These are phyloP conservation scores for Malaclemys terrapin DNA, from an alignment of 2,113 vertebrate genomes.

Conservation along the genomic window DNA sequence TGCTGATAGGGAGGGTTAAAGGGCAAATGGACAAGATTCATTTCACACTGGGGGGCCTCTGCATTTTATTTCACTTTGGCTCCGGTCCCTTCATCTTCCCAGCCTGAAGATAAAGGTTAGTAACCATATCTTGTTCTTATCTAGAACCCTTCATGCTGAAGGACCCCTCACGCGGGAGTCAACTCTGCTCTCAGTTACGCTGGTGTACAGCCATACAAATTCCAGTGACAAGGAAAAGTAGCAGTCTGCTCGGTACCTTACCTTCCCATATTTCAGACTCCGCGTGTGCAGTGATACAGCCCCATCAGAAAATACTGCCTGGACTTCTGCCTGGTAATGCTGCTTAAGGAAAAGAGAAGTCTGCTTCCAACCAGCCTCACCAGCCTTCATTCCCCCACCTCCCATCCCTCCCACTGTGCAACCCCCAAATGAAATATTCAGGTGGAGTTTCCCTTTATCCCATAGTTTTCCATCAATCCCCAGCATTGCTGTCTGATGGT, in stretches of 20 bases:
- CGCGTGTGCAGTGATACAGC: slow-evolving; percentile 94
- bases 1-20: neutral
- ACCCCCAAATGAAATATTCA: no score
- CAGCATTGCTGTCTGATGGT: neutral
- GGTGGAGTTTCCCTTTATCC: neutral
- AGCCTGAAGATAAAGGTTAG: neutral
- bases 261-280: slow-evolving; percentile 97
- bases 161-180: neutral
- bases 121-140: neutral
- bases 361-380: neutral
- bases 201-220: neutral
- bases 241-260: slow-evolving; percentile 60
- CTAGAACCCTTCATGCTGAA: neutral
- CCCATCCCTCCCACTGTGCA: no score
- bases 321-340: slow-evolving; percentile 90
- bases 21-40: neutral
- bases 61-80: fast-evolving
- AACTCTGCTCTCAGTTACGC: neutral
- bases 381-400: neutral
- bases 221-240: neutral
- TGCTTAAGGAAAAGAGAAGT: slow-evolving; percentile 72
- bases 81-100: neutral
- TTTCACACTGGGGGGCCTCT: neutral
- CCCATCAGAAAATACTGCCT: slow-evolving; percentile 95
- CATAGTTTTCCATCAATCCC: neutral